A percentile compares a stretch with the other conserved stretches of the same genome.
These are phyloP conservation scores for Triops longicaudatus DNA, from an alignment of 1,140 invertebrate species.

Conservation along the genomic window DNA sequence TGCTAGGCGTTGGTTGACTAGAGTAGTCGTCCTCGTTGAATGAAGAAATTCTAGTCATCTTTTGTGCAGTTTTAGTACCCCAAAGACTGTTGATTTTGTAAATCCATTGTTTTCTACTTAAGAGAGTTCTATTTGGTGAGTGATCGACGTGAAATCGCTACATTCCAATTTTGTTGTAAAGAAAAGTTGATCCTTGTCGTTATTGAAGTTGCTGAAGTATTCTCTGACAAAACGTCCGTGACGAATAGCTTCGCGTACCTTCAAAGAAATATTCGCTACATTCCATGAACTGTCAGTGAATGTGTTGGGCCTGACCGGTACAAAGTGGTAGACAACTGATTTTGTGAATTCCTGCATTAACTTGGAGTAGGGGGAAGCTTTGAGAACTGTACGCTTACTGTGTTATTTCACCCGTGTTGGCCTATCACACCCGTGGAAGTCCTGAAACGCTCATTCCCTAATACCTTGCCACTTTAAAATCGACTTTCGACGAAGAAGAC, in stretches of 20 bases:
- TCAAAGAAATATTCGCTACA: not conserved
- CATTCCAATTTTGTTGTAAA: not conserved
- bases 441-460: not conserved
- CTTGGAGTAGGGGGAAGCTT: not conserved
- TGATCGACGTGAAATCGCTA: not conserved
- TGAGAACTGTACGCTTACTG: not conserved
- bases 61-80: not conserved
- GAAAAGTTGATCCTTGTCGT: not conserved
- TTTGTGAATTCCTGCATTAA: not conserved
- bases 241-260: not conserved
- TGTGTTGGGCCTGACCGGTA: not conserved
- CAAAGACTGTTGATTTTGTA: not conserved
- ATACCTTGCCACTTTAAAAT: not conserved
- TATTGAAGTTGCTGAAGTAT: not conserved
- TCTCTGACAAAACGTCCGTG: not conserved
- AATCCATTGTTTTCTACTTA: not conserved
- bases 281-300: not conserved
- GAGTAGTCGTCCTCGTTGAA: not conserved
- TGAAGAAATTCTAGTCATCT: not conserved
- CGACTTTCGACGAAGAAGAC: not conserved
- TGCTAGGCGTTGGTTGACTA: slow-evolving; percentile 5
- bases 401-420: not conserved
- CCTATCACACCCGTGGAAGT: not conserved
- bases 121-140: not conserved
- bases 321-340: not conserved